Evolutionary conservation across 1,140 invertebrate species (phyloP).

Genomic region (Drosophila auraria): DNA sequence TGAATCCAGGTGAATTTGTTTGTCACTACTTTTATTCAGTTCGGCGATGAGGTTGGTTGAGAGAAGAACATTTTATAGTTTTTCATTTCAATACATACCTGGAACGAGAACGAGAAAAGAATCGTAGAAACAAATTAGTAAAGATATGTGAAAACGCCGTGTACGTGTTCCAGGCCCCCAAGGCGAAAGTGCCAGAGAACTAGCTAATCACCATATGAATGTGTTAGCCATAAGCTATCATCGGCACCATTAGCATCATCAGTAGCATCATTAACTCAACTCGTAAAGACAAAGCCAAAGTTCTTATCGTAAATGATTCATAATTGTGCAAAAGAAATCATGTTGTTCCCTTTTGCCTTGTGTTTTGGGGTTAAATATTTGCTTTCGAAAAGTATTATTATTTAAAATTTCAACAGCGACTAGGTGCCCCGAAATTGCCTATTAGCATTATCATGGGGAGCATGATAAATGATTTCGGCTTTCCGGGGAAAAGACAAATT

Average conservation of each 20-base stretch:
- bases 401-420: conserved; percentile 49
- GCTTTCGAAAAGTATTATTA: conserved; percentile 56
- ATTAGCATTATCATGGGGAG: conserved; percentile 49
- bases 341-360: conserved; percentile 17
- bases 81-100: conserved; percentile 55
- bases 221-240: conserved; percentile 34
- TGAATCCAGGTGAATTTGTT: background rate
- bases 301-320: conserved; percentile 62
- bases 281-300: conserved; percentile 19
- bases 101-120: conserved; percentile 49
- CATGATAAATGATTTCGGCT: conserved; percentile 51
- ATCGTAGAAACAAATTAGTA: conserved; percentile 49
- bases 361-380: conserved; percentile 57
- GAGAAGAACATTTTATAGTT: conserved; percentile 11
- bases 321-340: conserved; percentile 56
- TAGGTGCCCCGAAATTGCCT: conserved; percentile 48
- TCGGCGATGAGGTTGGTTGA: background rate
- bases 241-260: conserved; percentile 35
- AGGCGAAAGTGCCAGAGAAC: conserved; percentile 13
- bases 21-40: background rate
- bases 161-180: conserved; percentile 50
- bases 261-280: conserved; percentile 36
- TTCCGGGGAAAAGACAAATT: conserved; percentile 48
- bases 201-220: conserved; percentile 45
- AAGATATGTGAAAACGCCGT: conserved; percentile 44